These are phyloP conservation scores for Syrmaticus mikado DNA, from an alignment of 2,113 vertebrate species.

Conservation along the genomic window DNA sequence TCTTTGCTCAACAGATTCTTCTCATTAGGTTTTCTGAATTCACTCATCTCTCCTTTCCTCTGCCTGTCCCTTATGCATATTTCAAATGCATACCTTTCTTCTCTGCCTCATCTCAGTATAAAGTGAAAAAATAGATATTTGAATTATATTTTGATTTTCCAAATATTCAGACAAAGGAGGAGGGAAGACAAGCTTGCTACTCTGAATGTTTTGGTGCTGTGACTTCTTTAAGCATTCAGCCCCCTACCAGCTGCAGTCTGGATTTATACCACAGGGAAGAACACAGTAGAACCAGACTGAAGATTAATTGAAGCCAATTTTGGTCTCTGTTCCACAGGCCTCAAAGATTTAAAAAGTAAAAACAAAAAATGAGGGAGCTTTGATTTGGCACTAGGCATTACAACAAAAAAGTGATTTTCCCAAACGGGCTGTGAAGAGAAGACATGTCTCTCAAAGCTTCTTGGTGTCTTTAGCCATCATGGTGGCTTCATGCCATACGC, in stretches of 20 bases:
- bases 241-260: constrained; percentile 35
- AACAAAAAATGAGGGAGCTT: constrained; percentile 23
- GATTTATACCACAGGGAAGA: constrained; percentile 20
- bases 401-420: constrained; percentile 28
- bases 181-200: not conserved
- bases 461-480: not conserved
- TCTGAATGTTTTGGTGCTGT: not conserved
- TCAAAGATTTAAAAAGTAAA: constrained; percentile 34
- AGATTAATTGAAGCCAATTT: constrained; percentile 47
- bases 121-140: not conserved
- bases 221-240: not conserved
- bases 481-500: not conserved
- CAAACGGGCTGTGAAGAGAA: not conserved
- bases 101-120: not conserved
- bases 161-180: not conserved
- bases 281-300: not conserved
- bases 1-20: not conserved
- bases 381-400: constrained; percentile 1
- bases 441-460: not conserved
- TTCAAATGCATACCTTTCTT: not conserved
- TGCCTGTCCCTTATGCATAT: not conserved
- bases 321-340: not conserved
- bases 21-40: not conserved
- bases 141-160: constrained; percentile 13
- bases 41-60: not conserved